Conservation (phyloP, 2,797 vertebrate genomes). For the Falco biarmicus region DNA sequence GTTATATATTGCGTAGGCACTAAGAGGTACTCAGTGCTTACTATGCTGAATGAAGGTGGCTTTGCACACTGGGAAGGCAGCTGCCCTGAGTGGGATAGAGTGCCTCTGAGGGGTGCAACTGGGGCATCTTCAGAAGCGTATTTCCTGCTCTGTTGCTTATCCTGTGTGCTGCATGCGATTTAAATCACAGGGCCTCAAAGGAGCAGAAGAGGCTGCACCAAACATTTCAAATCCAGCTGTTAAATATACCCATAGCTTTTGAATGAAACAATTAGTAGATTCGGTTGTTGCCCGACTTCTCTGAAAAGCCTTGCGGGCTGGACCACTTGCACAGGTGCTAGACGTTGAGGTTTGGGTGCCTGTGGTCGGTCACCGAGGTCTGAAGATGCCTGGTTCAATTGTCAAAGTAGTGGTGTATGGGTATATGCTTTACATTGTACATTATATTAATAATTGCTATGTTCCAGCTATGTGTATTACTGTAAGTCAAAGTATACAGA, state of each 20-base stretch:
- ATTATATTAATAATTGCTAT: background rate
- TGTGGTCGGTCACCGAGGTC: background rate
- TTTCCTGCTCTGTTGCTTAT: background rate
- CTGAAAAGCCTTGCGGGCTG: background rate
- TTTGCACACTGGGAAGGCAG: background rate
- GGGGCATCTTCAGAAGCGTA: background rate
- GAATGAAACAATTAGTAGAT: background rate
- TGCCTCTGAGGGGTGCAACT: background rate
- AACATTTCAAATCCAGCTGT: background rate
- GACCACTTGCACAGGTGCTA: background rate
- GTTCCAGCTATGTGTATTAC: background rate
- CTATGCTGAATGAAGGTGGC: background rate
- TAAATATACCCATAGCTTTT: background rate
- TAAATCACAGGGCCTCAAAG: background rate
- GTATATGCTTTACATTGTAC: background rate
- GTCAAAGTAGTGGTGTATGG: background rate
- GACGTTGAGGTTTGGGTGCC: background rate
- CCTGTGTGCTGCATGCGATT: background rate
- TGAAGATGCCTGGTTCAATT: background rate
- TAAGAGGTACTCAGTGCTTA: background rate
- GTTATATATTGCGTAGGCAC: background rate
- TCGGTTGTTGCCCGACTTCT: background rate
- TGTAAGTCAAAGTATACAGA: background rate
- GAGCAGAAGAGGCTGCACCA: background rate
- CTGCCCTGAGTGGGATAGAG: background rate